Evolutionary conservation across 2,113 vertebrate genomes (phyloP), one percentile per base, ranked within the genome.

Genomic region (Cebidichthys violaceus): DNA sequence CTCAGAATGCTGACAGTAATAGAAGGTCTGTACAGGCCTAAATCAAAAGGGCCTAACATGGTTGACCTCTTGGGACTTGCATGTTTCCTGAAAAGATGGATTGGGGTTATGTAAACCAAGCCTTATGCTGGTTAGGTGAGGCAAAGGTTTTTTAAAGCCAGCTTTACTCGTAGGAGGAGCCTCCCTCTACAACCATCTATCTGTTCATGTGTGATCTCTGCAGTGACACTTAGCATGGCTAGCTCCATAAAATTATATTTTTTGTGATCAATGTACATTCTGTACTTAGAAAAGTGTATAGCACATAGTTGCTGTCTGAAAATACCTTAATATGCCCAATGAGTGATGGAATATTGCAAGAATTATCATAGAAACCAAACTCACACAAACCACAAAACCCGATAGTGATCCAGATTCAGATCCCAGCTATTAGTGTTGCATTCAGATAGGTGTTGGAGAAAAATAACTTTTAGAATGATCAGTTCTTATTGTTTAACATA

Each of bases 21-120:
- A 70, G 81, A 84, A 33, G 39, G 67, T 69, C 11, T 59, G 18
- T 24, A 70, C 54, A 27, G 65, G 60, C 39, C 74, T 74, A 77
- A 79, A 75, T 87, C 82, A 83, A 68, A 24, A 54, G 59, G 71
- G 43, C 61, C 82, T 54, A 68, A 41, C 47, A 76, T 29, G 22
- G 73, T 64, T 77, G 69, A 87, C 75, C 87, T 83, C 60, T 33
- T 10, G 65, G 77, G 61, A 79, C 57, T 54, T 39, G 18, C 4
- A 33, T n/a, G 35, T 72, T 81, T 77, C 22, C 22, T 24, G 22
- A 69, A 60, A 82, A 81, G 84, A 85, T 81, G 52, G 78, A 77
- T 33, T 83, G 75, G n/a, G 47, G 47, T 75, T 75, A 85, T 81
- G 79, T 65, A 84, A 85, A 88, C 74, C 1, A 33, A 54, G 4